Base-by-base conservation (phyloP, 92 coral and sea anemone genomes). In the Isaurus tuberculatus region DNA sequence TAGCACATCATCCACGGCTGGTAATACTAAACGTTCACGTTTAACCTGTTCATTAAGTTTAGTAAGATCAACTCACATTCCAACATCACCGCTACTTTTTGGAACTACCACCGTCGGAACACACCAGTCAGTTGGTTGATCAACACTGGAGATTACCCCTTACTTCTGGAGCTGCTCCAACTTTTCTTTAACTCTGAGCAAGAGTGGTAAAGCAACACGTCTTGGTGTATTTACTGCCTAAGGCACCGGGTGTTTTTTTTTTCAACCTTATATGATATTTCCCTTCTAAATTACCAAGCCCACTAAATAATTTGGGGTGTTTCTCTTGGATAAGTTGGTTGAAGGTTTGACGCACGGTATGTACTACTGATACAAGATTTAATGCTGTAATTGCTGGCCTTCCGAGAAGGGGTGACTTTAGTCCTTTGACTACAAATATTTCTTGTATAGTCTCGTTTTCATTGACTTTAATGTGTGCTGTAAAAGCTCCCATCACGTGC, bases 171-270 rank as follows among this genome's bases (percentile, higher is more conserved):
- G 53, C 27, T 72, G 53, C 51, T 72, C 53, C 53, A 25, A 34
- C 34, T 37, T 72, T 49, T 37, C 44, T 34, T 37, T 72, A 49
- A 29, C 79, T 72, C 33, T 72, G 33, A 61, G 49, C 79, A 72
- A 36, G 29, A 72, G 79, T 9, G 79, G 79, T 49, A 72, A 30
- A 17, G 58, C 79, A 72, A 72, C 23, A 29, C 79, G 42, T 72
- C 79, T 72, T 72, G 79, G 79, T 33, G 79, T 72, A 63, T 30
- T 72, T 25, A 72, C 60, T 0, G 79, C 79, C 16, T 72, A 34
- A 20, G 79, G 79, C n/a, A 72, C 49, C 33, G 51, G 31, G 49
- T 72, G 31, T 17, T 55, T 22, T 40, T 40, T 40, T 40, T 15
- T 49, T 49, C 11, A 51, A n/a, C 60, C 60, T 51, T 10, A 51